Evolutionary conservation across 1,140 invertebrate genomes (phyloP).

Genomic region (Achatina immaculata): DNA sequence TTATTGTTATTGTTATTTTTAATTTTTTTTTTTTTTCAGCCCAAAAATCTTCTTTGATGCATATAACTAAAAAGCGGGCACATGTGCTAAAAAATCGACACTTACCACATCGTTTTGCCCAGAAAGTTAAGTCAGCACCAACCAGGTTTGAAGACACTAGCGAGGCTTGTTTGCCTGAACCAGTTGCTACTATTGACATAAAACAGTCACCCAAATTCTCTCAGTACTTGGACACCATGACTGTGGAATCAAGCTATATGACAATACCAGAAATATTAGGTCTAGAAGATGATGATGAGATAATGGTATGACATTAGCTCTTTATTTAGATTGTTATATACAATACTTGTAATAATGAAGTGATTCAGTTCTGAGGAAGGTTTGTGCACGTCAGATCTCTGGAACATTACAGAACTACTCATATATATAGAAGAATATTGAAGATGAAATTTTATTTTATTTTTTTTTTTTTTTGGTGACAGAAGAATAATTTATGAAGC

Average conservation of each 20-base stretch:
- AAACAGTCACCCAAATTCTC: neutral
- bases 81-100: neutral
- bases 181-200: conserved; percentile 7
- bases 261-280: conserved; percentile 21
- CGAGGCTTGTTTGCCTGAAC: conserved; percentile 25
- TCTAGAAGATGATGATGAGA: conserved; percentile 45
- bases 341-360: too few relatives aligned
- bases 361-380: too few relatives aligned
- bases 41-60: neutral
- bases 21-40: conserved; percentile 24
- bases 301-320: conserved; percentile 45
- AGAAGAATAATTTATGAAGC: too few relatives aligned
- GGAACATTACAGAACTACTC: too few relatives aligned
- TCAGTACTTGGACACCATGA: conserved; percentile 28
- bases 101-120: conserved; percentile 16
- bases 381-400: too few relatives aligned
- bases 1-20: neutral
- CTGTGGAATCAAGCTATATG: conserved; percentile 41
- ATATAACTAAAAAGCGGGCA: conserved; percentile 26
- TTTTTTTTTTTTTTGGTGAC: too few relatives aligned
- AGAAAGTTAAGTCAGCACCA: neutral
- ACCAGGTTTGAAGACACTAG: conserved; percentile 24
- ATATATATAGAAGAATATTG: too few relatives aligned
- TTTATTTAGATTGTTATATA: too few relatives aligned
- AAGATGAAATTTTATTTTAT: too few relatives aligned